phyloP scores from a whole-genome alignment of 2,888 invertebrate species.

The Pterostichus niger region DNA sequence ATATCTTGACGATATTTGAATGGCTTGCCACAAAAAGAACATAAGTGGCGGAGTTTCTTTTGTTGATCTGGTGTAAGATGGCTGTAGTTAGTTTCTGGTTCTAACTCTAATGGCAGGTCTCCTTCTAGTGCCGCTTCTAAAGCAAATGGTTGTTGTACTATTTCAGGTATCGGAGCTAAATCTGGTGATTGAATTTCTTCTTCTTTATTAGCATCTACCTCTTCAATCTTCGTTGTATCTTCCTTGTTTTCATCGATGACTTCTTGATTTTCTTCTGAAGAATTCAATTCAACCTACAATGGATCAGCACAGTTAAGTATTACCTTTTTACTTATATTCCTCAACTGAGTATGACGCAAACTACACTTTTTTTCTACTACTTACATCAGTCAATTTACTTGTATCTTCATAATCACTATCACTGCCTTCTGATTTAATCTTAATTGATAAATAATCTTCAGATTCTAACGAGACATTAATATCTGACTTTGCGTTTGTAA shows the following conservation, averaged over 20 bases:
- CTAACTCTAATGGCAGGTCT: constrained; percentile 19
- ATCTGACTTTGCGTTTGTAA: neutral
- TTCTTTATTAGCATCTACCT: constrained; percentile 14
- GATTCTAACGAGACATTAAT: constrained; percentile 12
- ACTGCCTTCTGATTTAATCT: constrained; percentile 40
- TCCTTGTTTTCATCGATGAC: neutral
- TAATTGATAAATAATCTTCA: constrained; percentile 49
- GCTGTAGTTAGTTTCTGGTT: constrained; percentile 3
- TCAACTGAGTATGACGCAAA: too few species aligned
- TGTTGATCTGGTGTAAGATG: constrained; percentile 11
- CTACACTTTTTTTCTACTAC: neutral
- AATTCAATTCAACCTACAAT: neutral
- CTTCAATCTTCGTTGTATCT: constrained; percentile 1
- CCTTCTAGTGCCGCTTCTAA: constrained; percentile 10
- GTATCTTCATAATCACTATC: constrained; percentile 25
- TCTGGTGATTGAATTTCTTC: neutral
- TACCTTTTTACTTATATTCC: neutral
- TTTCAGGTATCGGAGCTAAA: constrained; percentile 23
- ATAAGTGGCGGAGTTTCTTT: constrained; percentile 43
- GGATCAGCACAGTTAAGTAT: neutral
- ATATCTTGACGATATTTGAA: constrained; percentile 63
- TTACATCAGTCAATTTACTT: constrained; percentile 21
- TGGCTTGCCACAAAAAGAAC: constrained; percentile 59
- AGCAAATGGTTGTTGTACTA: constrained; percentile 33
- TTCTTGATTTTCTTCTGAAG: neutral